Base-by-base conservation (phyloP, 1,140 invertebrate genomes). In the Diabrotica undecimpunctata region DNA sequence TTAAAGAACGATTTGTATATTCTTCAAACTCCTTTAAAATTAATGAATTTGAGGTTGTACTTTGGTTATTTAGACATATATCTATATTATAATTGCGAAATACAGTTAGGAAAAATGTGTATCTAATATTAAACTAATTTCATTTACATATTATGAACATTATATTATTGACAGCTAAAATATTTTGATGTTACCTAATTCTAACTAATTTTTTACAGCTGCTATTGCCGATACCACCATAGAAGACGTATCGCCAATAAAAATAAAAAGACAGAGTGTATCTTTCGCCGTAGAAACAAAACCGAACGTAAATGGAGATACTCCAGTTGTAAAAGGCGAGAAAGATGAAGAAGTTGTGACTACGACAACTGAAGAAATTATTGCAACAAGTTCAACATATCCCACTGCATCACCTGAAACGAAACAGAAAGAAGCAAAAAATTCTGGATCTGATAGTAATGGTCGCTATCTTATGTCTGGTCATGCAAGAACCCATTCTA, bases 401-500 rank as follows among this genome's bases (percentile, higher is more conserved):
- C 70, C 64, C 35, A 61, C 68, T 57, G 75, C 64, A 39, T 63
- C 68, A 57, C 76, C 71, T 55, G 73, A 75, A 65, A 55, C 70
- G 7, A 70, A 64, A 35, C 64, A 55, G 52, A 72, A 70, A 53
- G 72, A 74, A 36, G 70, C 70, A 65, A 73, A 64, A 25, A 66
- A 65, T 37, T 65, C 73, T 36, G 76, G 66, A 65, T 64, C 61
- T 59, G 72, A 74, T 57, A 75, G 67, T 36, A 76, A 75, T 66
- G 72, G 74, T 8, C 69, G 74, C 37, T 70, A 76, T 60, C 78
- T 85, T 7, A 86, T 86, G 74, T 87, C 87, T 5, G 87, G 86
- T 0, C 87, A 88, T 70, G 84, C 87, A 7, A 83, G 84, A 65
- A 89, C 88, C 58, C 87, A 88, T 72, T 86, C 88, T 5, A 89